Evolutionary conservation across 2,888 invertebrate species (phyloP), one percentile per base, ranked within the genome.

Genomic region (Pteria penguin): DNA sequence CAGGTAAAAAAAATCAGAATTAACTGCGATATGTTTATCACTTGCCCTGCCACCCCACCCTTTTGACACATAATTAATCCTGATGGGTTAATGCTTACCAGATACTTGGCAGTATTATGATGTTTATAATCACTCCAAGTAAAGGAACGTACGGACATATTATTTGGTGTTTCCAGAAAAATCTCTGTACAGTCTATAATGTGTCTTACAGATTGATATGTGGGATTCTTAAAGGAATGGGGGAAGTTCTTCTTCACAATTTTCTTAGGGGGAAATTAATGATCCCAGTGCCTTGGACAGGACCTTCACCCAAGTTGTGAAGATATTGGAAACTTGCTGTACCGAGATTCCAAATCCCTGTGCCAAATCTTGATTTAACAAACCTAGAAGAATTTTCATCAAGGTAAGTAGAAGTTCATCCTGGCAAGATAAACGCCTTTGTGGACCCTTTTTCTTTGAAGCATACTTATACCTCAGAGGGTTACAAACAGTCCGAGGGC

Each of bases 31-130:
- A 62, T 66, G 55, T 5, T 62, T 71, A 61, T 79, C 76, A 63
- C 61, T 62, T 18, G 79, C 60, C 2, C 74, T 54, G 0, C 76
- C 79, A 22, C 76, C 76, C 33, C 55, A 79, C 5, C 65, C 54
- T 14, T 61, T 45, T 2, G 79, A 77, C 8, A 76, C 61, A 67
- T 29, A 18, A 79, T 67, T 14, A 63, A 5, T 11, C 57, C 57
- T n/a, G 54, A 11, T 8, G 55, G 55, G 22, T 5, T 68, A 0
- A 57, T 68, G 22, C 68, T 77, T 60, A 67, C 31, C 33, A 57
- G 68, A 70, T n/a, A 77, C 52, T 55, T 74, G 31, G 2, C 60
- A 11, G 61, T 57, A 52, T 57, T 65, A 0, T 66, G 63, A 11
- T 69, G 69, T 29, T 75, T 62, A 24, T 63, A 68, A 31, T 68